phyloP scores from a whole-genome alignment of 1,140 invertebrate species.

The Condylostylus longicornis region DNA sequence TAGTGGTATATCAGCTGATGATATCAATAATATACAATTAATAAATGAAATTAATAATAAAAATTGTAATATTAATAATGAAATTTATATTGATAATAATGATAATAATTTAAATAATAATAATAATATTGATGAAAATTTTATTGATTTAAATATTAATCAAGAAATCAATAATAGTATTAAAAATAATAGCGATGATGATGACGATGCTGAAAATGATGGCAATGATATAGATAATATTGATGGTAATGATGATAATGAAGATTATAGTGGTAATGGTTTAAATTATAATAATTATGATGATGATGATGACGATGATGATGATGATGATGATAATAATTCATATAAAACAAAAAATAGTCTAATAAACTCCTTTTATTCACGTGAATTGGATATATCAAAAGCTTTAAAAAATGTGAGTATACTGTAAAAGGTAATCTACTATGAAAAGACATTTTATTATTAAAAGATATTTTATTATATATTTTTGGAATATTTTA shows the following conservation, averaged over 20 bases:
- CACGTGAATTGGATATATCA: too few relatives aligned
- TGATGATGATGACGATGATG: background rate
- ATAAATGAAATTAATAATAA: background rate
- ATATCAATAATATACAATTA: constrained; percentile 21
- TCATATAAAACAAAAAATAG: too few relatives aligned
- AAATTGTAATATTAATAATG: background rate
- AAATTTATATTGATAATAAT: background rate
- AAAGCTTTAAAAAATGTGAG: background rate
- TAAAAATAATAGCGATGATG: background rate
- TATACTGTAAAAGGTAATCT: too few relatives aligned
- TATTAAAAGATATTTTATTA: too few relatives aligned
- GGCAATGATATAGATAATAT: background rate
- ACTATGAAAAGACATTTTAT: too few relatives aligned
- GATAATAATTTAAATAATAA: background rate
- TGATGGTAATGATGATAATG: background rate
- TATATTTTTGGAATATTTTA: too few relatives aligned
- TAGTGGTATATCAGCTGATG: constrained; percentile 62
- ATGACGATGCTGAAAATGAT: background rate
- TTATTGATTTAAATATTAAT: background rate
- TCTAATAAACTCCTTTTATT: too few relatives aligned
- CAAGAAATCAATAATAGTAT: background rate
- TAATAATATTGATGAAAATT: background rate
- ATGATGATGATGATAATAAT: constrained; percentile 2
- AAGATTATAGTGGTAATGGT: too few relatives aligned
- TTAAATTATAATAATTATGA: background rate